Base-by-base conservation (phyloP, 2,113 vertebrate species). In the Campylomormyrus numenius region DNA sequence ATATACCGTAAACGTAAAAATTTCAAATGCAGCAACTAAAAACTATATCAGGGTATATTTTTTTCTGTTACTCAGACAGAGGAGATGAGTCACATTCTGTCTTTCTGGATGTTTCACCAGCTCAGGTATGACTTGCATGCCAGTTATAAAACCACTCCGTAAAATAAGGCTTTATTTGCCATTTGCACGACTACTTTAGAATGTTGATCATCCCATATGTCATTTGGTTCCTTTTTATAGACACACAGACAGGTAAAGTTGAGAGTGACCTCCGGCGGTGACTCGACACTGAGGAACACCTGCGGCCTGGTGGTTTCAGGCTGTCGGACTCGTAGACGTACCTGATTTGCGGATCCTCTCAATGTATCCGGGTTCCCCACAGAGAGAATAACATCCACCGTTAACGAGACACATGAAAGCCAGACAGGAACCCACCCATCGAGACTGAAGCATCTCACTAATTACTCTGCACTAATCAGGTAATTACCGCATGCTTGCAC, bases 391-490 rank as follows among this genome's bases (percentile, higher is more conserved):
- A 80, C 35, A 80, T 42, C 6, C 74, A 80, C 35, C 13, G 17
- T 80, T 80, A 42, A 80, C 31, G 0, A 74, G 66, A 74, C 66
- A 74, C 66, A 74, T 35, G 27, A 74, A 74, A 74, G 66, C 11
- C 66, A 35, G 66, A 10, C 11, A 27, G 31, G 13, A 35, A 31
- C 27, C 66, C n/a, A 74, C 66, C 66, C 66, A 74, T 84, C 83
- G 35, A 89, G 77, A 84, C 89, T 58, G 74, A 35, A 52, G 39
- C 50, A 58, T 85, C 50, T 21, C 48, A 85, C 49, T 89, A 85
- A 89, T 89, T 89, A 56, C 77, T 13, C 39, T 50, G 77, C 48
- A 53, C 77, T 89, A 89, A 89, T 89, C 52, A 89, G 56, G 77
- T 84, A 84, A 89, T 89, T 89, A 58, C 50, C 74, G n/a, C 52